A percentile compares a stretch with the other conserved stretches of the same genome.
These are phyloP conservation scores for Cottus gobio DNA, from an alignment of 2,113 vertebrate genomes.

Conservation along the genomic window DNA sequence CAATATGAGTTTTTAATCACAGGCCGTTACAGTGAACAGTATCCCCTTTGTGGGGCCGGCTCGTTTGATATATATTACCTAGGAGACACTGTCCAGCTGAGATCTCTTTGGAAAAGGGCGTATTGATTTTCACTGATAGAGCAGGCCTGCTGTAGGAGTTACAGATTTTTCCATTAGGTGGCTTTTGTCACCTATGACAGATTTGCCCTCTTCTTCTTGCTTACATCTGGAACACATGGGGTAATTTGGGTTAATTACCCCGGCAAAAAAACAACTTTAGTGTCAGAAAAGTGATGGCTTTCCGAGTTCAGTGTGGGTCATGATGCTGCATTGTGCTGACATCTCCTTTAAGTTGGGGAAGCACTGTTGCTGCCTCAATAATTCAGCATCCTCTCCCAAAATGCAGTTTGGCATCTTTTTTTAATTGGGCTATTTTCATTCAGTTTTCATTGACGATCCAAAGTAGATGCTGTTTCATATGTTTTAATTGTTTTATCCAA, in stretches of 20 bases:
- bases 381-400: conserved; percentile 45
- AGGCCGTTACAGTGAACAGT: conserved; percentile 11
- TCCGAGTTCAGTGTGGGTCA: conserved; percentile 11
- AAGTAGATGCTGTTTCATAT: conserved; percentile 13
- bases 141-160: conserved; percentile 50
- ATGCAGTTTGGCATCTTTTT: conserved; percentile 59
- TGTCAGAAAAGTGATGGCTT: conserved; percentile 48
- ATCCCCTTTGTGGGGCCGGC: conserved; percentile 5
- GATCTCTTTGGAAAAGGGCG: conserved; percentile 42
- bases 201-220: conserved; percentile 11
- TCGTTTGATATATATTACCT: conserved; percentile 40
- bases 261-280: conserved; percentile 2
- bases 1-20: conserved; percentile 55
- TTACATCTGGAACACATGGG: conserved; percentile 16
- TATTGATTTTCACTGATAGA: conserved; percentile 73
- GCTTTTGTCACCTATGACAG: conserved; percentile 55
- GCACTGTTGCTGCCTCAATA: conserved; percentile 36
- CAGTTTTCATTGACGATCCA: conserved; percentile 33
- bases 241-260: conserved; percentile 66
- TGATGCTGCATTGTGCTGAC: conserved; percentile 26
- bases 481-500: conserved; percentile 17
- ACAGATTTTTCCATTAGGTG: conserved; percentile 66
- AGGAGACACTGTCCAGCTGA: conserved; percentile 34
- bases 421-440: conserved; percentile 52
- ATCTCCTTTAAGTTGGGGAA: conserved; percentile 34